Conservation (phyloP, 2,888 invertebrate genomes). For the Drosophila demipolita region DNA sequence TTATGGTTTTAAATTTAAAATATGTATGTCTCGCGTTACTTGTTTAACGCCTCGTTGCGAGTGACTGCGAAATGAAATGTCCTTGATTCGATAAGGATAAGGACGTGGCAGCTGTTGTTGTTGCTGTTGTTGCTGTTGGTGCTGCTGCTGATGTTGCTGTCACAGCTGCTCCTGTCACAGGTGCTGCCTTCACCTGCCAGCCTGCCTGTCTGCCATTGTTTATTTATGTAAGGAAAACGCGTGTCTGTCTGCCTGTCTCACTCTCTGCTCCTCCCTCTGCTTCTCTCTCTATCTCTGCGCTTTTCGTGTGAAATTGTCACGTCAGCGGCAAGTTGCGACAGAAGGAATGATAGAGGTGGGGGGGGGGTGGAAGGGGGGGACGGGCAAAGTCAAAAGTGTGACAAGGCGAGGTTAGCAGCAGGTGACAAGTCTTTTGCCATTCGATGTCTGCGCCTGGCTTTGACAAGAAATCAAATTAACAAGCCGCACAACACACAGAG, state of each 20-base stretch:
- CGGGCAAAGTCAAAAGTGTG: constrained; percentile 76
- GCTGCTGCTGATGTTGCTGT: constrained; percentile 24
- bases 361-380: too few relatives aligned
- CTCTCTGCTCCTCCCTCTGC: constrained; percentile 18
- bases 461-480: constrained; percentile 79
- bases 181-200: constrained; percentile 14
- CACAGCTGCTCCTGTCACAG: constrained; percentile 26
- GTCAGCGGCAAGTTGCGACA: constrained; percentile 61
- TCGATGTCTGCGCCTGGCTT: constrained; percentile 55
- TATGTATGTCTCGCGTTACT: constrained; percentile 24
- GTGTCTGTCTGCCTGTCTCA: constrained; percentile 24
- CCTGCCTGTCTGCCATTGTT: constrained; percentile 33
- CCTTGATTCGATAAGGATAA: constrained; percentile 64
- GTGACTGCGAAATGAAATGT: constrained; percentile 51
- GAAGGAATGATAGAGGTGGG: neutral
- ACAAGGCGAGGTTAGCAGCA: constrained; percentile 51
- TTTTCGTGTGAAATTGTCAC: constrained; percentile 78
- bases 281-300: constrained; percentile 19
- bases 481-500: constrained; percentile 50
- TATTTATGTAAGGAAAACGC: constrained; percentile 39
- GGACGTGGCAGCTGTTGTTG: constrained; percentile 59
- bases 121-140: constrained; percentile 8
- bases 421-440: constrained; percentile 60
- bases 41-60: constrained; percentile 71
- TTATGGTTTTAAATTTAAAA: constrained; percentile 26